Evolutionary conservation across 2,888 invertebrate genomes (phyloP), one percentile per base, ranked within the genome.

Genomic region (Elmis aenea): DNA sequence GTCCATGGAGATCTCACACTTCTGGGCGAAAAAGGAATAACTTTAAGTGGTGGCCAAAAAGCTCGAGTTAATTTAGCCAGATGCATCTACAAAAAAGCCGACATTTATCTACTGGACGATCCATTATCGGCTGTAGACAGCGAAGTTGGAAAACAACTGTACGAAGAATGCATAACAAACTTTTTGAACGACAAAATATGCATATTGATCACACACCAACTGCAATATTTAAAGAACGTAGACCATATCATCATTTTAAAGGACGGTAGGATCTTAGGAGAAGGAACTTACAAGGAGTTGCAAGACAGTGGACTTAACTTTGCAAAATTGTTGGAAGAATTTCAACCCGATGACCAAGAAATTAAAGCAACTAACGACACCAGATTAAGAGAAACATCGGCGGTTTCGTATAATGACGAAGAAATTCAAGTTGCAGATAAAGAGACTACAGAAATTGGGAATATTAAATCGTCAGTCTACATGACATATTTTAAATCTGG

Each of bases 41-140:
- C 83, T 2, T 65, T 92, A 8, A 87, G 87, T 22, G 90, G 90
- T 3, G 89, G 89, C n/a, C 90, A 91, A 66, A 79, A 80, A 61
- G 85, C 86, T 1, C 72, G 86, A 34, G 72, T 77, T 18, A 76
- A 75, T 54, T 58, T 79, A 54, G 69, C 76, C 1, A 67, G 83
- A 59, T 77, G 82, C n/a, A 69, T 83, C 31, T 84, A 83, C 55
- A 74, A 75, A 50, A 75, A 83, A 62, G 80, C 83, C 1, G 83
- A 85, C 57, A 77, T 85, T 39, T 85, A 83, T 59, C 67, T 86
- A 13, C 61, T 86, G 28, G 85, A 86, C 57, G 85, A 85, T 62
- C 85, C 85, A 2, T 67, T 85, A 5, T 82, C 83, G 23, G 83
- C 85, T 8, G 84, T 85, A 1, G 85, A 85, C 55, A 71, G 81